These are phyloP conservation scores for Ceratoteleas bidentatus DNA, from an alignment of 1,140 invertebrate species.

Conservation along the genomic window DNA sequence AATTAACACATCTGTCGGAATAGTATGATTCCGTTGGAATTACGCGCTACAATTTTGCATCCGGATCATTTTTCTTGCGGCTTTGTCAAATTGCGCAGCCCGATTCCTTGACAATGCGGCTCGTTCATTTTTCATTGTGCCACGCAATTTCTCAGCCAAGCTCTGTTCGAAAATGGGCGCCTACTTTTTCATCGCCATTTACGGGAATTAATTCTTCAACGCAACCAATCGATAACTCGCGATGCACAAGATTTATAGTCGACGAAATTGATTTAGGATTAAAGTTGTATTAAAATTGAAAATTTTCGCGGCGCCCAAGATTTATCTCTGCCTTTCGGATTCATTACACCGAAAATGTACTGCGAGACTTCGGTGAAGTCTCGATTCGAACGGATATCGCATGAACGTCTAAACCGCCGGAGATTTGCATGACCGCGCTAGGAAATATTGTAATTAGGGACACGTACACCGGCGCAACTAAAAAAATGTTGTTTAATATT, in stretches of 20 bases:
- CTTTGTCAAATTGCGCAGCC: conserved; percentile 43
- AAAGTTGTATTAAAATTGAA: conserved; percentile 62
- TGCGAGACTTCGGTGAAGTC: conserved; percentile 25
- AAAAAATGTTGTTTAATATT: no score
- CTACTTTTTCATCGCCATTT: conserved; percentile 46
- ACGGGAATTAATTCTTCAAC: conserved; percentile 45
- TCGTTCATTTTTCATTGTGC: conserved; percentile 45
- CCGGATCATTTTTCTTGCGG: conserved; percentile 32
- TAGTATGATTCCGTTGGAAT: conserved; percentile 34
- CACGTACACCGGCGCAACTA: no score
- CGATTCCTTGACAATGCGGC: conserved; percentile 43
- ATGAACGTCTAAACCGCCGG: conserved; percentile 37
- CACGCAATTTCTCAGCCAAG: conserved; percentile 44
- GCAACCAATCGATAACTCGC: conserved; percentile 35
- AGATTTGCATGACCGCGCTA: conserved; percentile 43
- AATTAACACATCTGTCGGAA: conserved; percentile 26
- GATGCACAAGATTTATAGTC: conserved; percentile 47
- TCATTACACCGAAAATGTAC: conserved; percentile 51
- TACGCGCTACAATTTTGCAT: conserved; percentile 39
- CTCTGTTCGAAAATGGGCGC: conserved; percentile 31
- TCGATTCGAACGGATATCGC: conserved; percentile 44
- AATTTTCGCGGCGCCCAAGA: conserved; percentile 40
- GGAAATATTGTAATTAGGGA: conserved; percentile 40
- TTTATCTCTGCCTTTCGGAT: conserved; percentile 54
- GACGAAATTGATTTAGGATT: conserved; percentile 52